Base-by-base conservation (phyloP, 2,888 invertebrate genomes). In the Sminthurides aquaticus region DNA sequence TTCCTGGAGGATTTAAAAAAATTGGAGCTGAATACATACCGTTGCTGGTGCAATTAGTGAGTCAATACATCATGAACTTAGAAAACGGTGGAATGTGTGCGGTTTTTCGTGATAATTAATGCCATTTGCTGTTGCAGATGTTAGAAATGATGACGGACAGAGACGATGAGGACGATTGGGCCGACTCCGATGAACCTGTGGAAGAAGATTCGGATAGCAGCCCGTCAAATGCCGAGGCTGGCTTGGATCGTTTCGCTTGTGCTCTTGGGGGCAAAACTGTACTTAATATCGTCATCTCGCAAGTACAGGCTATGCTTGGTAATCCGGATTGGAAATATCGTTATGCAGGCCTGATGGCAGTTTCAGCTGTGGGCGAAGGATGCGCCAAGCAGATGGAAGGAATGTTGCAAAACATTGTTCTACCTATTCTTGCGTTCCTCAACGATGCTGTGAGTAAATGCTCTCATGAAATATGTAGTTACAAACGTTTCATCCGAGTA, bases 321-420 rank as follows among this genome's bases (percentile, higher is more conserved):
- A 88, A 87, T 71, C 82, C 85, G 15, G 87, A 91, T 76, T 92
- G 92, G 92, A 87, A 88, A 75, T 87, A 89, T 73, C 84, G 91
- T n/a, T 93, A 98, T 80, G 98, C 98, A 52, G 99, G 95, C 1
- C 84, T 99, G 48, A 99, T 99, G 97, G 98, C 98, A 0, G 88
- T 99, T 57, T 98, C 97, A 3, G 94, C 97, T 0, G 91, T 96
- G 67, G 98, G 98, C 2, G 99, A 99, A 82, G 99, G 99, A 25
- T 99, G 98, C 78, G 94, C 95, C 78, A 92, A 95, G 78, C 94
- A 97, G 79, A 99, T 99, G 99, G 96, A 96, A 79, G 84, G 85
- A 61, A 87, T 96, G 83, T 83, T 99, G n/a, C 88, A 88, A 64
- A 90, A 91, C 80, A 90, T 99, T 48, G 90, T 99, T 80, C 87